Evolutionary conservation across 1,140 invertebrate species (phyloP).

Genomic region (Heliconius himera): DNA sequence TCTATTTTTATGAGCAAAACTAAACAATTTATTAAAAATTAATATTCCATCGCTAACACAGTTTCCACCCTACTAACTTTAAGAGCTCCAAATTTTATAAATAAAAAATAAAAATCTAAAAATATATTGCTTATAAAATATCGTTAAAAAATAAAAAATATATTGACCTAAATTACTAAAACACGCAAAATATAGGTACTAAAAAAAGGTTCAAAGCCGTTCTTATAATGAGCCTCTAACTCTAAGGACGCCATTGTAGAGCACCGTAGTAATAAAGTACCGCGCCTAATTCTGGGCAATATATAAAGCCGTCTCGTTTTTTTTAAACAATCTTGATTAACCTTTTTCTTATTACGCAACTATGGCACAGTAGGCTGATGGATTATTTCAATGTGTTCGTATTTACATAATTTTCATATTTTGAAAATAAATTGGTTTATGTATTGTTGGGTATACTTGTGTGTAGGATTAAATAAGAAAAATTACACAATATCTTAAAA

Average conservation of each 20-base stretch:
- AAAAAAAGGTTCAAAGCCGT: conserved; percentile 1
- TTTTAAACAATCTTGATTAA: conserved; percentile 45
- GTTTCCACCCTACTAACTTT: background rate
- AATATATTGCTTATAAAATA: too few relatives aligned
- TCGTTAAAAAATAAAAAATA: too few relatives aligned
- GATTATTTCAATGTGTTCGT: conserved; percentile 20
- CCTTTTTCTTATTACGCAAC: conserved; percentile 40
- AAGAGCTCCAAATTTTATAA: background rate
- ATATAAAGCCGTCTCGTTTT: conserved; percentile 39
- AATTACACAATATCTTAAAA: background rate
- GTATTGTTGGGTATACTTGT: background rate
- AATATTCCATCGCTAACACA: too few relatives aligned
- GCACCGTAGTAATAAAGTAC: conserved; percentile 30
- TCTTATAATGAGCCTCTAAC: background rate
- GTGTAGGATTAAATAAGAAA: background rate
- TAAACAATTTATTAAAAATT: too few relatives aligned
- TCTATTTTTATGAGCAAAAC: too few relatives aligned
- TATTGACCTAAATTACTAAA: conserved; percentile 1
- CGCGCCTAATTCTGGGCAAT: conserved; percentile 43
- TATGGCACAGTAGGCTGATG: conserved; percentile 27
- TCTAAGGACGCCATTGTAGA: background rate
- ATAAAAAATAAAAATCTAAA: background rate
- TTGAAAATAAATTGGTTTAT: conserved; percentile 14
- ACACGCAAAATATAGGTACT: conserved; percentile 2
- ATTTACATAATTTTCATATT: conserved; percentile 43